These are phyloP conservation scores for Ectemnius cavifrons DNA, from an alignment of 2,888 invertebrate genomes.

Conservation along the genomic window DNA sequence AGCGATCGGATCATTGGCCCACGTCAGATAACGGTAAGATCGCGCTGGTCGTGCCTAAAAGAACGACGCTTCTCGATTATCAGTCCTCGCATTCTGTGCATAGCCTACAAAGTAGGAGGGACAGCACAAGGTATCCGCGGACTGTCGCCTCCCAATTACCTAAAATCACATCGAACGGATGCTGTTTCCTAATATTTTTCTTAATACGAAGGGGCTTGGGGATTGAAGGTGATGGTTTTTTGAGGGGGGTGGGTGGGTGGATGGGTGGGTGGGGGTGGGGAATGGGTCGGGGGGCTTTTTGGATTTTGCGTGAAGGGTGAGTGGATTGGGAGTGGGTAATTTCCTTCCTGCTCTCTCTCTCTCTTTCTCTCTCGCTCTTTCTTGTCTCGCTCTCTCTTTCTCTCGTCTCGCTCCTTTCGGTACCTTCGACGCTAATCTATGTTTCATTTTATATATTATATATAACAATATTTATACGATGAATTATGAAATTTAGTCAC, in stretches of 20 bases:
- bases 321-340: conserved; percentile 30
- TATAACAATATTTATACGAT: conserved; percentile 81
- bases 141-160: conserved; percentile 69
- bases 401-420: conserved; percentile 52
- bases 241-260: conserved; percentile 9
- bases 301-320: conserved; percentile 1
- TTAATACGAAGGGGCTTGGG: conserved; percentile 24
- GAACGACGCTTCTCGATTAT: not conserved
- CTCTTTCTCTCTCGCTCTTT: conserved; percentile 39
- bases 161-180: conserved; percentile 76
- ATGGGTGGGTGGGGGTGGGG: conserved; percentile 22
- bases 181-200: conserved; percentile 62
- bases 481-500: conserved; percentile 77
- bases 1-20: conserved; percentile 20
- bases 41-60: conserved; percentile 3
- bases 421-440: conserved; percentile 70
- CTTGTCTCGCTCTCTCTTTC: conserved; percentile 48
- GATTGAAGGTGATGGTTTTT: not conserved
- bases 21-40: conserved; percentile 19
- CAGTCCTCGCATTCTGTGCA: conserved; percentile 58
- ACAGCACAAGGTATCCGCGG: conserved; percentile 58
- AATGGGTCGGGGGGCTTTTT: conserved; percentile 22
- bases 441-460: conserved; percentile 79
- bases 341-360: conserved; percentile 45
- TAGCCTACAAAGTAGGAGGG: conserved; percentile 58